A percentile compares a stretch with the other conserved stretches of the same genome.
Evolutionary conservation across 2,888 invertebrate genomes (phyloP).

Genomic region (Megalurothrips usitatus): DNA sequence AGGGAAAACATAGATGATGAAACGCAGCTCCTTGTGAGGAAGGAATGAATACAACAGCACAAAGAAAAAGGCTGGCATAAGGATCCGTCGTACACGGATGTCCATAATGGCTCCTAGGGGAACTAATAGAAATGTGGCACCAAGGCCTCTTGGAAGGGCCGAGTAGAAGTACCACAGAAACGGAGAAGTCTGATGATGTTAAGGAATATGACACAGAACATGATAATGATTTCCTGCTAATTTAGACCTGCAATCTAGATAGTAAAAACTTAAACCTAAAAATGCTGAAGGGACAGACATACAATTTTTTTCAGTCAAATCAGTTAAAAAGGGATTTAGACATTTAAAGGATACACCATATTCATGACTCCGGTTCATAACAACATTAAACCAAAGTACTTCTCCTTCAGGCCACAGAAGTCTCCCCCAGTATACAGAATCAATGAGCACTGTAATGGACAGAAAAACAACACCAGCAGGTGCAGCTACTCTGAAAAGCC

Average conservation of each 20-base stretch:
- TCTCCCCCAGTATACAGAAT: conserved; percentile 90
- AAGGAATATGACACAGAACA: conserved; percentile 43
- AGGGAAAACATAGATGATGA: conserved; percentile 96
- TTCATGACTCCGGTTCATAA: conserved; percentile 88
- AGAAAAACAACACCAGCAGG: conserved; percentile 67
- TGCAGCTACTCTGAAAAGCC: conserved; percentile 65
- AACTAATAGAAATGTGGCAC: conserved; percentile 70
- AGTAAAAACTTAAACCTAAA: background rate
- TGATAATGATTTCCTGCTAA: background rate
- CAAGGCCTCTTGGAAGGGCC: conserved; percentile 88
- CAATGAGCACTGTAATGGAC: conserved; percentile 69
- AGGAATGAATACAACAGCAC: conserved; percentile 88
- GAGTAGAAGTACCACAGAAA: conserved; percentile 99
- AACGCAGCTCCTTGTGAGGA: conserved; percentile 96
- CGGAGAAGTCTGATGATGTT: conserved; percentile 70
- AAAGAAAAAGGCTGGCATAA: conserved; percentile 69
- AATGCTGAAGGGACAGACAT: no score
- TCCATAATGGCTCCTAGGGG: conserved; percentile 74
- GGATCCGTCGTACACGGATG: conserved; percentile 61
- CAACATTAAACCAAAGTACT: conserved; percentile 92
- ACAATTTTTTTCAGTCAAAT: conserved; percentile 28
- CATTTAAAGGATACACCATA: conserved; percentile 89
- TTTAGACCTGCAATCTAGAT: conserved; percentile 21
- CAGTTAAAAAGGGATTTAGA: conserved; percentile 16
- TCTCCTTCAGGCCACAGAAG: conserved; percentile 95